Evolutionary conservation across 2,797 vertebrate species (phyloP).

Genomic region (Siniperca scherzeri): DNA sequence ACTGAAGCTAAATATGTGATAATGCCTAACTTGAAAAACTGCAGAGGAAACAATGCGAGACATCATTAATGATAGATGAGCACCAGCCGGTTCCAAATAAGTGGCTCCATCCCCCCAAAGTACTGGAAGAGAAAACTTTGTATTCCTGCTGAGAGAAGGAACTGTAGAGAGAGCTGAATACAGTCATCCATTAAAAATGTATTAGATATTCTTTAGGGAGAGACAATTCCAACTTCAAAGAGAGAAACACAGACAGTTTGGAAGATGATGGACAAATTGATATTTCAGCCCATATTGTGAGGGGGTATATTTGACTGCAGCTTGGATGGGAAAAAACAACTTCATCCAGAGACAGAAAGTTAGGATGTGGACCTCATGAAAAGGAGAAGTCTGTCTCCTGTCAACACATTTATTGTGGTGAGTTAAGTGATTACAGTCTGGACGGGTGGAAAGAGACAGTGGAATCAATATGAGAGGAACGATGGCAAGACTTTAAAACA

Average conservation of each 20-base stretch:
- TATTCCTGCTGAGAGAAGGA: slow-evolving; percentile 56
- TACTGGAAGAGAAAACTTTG: slow-evolving; percentile 49
- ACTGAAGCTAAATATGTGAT: slow-evolving; percentile 36
- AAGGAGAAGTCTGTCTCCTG: slow-evolving; percentile 16
- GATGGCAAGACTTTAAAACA: slow-evolving; percentile 21
- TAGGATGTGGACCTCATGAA: slow-evolving; percentile 11
- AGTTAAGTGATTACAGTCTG: slow-evolving; percentile 45
- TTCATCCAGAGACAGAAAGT: slow-evolving; percentile 30
- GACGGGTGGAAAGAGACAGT: slow-evolving; percentile 20
- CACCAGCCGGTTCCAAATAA: slow-evolving; percentile 46
- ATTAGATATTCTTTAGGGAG: slow-evolving; percentile 57
- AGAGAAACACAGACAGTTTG: slow-evolving; percentile 30
- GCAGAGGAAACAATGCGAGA: slow-evolving; percentile 38
- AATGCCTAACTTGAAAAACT: slow-evolving; percentile 21
- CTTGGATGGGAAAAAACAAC: slow-evolving; percentile 30
- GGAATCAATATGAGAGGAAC: slow-evolving; percentile 40
- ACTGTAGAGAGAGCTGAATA: slow-evolving; percentile 38
- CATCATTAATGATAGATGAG: slow-evolving; percentile 73
- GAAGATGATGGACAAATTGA: slow-evolving; percentile 60
- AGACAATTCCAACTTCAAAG: slow-evolving; percentile 39
- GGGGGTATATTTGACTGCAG: slow-evolving; percentile 21
- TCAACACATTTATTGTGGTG: slow-evolving; percentile 16
- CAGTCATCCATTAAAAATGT: slow-evolving; percentile 71
- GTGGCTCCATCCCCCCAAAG: slow-evolving; percentile 44
- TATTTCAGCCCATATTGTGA: slow-evolving; percentile 28